Evolutionary conservation across 2,113 vertebrate species (phyloP), one percentile per base, ranked within the genome.

Genomic region (Coturnix japonica): DNA sequence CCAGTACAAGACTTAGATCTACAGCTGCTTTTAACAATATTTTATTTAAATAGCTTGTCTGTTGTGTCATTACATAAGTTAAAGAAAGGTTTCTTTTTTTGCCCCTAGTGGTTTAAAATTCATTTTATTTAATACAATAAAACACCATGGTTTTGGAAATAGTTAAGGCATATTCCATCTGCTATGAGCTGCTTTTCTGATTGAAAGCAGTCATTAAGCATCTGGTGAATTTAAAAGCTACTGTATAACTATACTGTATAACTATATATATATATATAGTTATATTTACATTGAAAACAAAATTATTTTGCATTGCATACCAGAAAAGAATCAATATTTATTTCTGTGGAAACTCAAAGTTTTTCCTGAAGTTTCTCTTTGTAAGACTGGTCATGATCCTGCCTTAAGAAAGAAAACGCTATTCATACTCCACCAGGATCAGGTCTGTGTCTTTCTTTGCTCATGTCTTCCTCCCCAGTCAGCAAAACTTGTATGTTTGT

Each of bases 201-300:
- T 2, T 81, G 33, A 66, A 96, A 89, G 54, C 17, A 91, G n/a
- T 72, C 63, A 70, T 89, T 90, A 90, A 73, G 25, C 41, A 79
- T 59, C 49, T 70, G 46, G 17, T 79, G 43, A 66, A 57, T 86
- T 81, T 90, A 78, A 90, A 90, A 76, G 14, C 19, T 87, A 37
- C 53, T 73, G 21, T 64, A 54, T 37, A 60, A 28, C 31, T 74
- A 31, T 87, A 37, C 53, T 78, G 21, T 30, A 28, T 37, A 6
- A 37, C 53, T 78, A 25, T 17, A 28, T 37, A 6, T 41, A 21
- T 2, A 49, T 6, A 49, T 18, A 37, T 37, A 79, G 31, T 44
- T 85, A 70, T 37, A 75, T 33, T 70, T 33, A 63, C 20, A 65
- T 25, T 30, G 2, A 37, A 81, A 71, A 83, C 15, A 87, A 10